Conservation (phyloP, 2,113 vertebrate genomes). For the Hipposideros armiger region DNA sequence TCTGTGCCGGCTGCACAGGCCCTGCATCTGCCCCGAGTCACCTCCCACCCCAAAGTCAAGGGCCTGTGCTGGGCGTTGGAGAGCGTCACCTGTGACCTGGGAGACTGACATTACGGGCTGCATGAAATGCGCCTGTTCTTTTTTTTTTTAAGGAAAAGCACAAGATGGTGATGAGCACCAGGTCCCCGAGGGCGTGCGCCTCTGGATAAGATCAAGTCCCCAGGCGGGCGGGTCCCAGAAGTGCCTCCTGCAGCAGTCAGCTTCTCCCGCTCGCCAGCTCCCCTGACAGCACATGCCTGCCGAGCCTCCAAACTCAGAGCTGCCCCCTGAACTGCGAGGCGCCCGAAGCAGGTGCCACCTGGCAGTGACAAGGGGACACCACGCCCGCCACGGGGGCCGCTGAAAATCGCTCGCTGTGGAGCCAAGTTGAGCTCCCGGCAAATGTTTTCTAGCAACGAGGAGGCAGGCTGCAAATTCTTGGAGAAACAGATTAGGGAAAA, state of each 20-base stretch:
- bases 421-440: not conserved
- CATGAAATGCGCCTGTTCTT: not conserved
- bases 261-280: too few species aligned
- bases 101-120: too few species aligned
- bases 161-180: not conserved
- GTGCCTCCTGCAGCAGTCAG: not conserved
- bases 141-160: not conserved
- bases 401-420: not conserved
- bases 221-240: not conserved
- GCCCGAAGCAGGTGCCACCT: accelerated
- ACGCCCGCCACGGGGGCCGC: accelerated
- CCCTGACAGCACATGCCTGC: accelerated
- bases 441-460: not conserved
- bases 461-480: not conserved
- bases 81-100: too few species aligned
- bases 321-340: not conserved
- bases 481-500: conserved; percentile 29
- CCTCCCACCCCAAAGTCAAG: not conserved
- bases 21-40: accelerated
- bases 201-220: not conserved
- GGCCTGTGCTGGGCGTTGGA: not conserved
- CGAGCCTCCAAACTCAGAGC: accelerated
- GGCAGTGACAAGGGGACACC: too few species aligned
- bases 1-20: not conserved
- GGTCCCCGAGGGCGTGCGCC: not conserved